A percentile compares a stretch with the other conserved stretches of the same genome.
Conservation (phyloP, 2,113 vertebrate species). For the Tursiops truncatus region DNA sequence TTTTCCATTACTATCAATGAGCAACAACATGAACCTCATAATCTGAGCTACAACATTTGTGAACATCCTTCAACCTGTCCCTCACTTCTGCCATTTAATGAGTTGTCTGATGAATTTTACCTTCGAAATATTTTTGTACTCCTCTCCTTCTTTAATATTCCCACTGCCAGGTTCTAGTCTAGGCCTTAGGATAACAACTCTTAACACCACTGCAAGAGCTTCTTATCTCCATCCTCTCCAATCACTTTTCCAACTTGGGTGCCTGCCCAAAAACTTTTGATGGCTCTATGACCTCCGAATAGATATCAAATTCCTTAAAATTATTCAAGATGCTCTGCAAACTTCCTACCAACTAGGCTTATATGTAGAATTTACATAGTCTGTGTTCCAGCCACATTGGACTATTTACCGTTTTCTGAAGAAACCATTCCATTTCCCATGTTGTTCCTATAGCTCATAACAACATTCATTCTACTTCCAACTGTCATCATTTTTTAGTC, state of each 20-base stretch:
- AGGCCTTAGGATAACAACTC: neutral
- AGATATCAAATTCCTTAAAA: slow-evolving; percentile 42
- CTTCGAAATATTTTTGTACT: slow-evolving; percentile 18
- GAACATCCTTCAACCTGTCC: slow-evolving; percentile 31
- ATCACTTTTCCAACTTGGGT: neutral
- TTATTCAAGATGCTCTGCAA: neutral
- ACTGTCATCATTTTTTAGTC: neutral
- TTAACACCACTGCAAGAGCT: neutral
- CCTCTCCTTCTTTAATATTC: neutral
- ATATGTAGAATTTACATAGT: neutral
- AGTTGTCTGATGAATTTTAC: neutral
- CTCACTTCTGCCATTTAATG: slow-evolving; percentile 25
- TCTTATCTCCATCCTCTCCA: neutral
- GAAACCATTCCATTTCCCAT: neutral
- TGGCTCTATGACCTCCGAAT: neutral
- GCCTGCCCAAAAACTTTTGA: neutral
- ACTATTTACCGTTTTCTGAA: neutral
- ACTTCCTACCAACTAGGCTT: neutral
- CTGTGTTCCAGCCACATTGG: neutral
- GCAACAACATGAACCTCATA: neutral
- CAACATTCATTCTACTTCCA: neutral
- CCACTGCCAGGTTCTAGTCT: neutral
- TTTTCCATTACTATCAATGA: slow-evolving; percentile 5
- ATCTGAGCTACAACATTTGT: slow-evolving; percentile 24
- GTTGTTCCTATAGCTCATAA: neutral